phyloP scores from a whole-genome alignment of 2,888 invertebrate genomes.

The Napeogenes inachia region DNA sequence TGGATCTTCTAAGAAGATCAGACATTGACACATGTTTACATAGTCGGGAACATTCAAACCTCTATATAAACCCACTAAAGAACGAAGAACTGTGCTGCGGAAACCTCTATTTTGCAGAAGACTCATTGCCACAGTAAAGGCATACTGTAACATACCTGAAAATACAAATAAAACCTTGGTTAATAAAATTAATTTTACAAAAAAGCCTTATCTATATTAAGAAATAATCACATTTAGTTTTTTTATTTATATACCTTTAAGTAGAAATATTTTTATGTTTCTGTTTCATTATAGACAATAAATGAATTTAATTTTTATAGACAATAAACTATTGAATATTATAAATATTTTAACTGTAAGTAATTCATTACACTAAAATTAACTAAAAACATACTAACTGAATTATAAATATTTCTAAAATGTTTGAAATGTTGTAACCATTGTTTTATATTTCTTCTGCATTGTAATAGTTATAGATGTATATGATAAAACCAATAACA shows the following conservation, averaged over 20 bases:
- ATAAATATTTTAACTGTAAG: too few relatives aligned
- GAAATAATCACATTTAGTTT: too few relatives aligned
- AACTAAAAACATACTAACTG: too few relatives aligned
- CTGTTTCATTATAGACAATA: too few relatives aligned
- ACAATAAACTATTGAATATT: too few relatives aligned
- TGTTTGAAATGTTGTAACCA: background rate
- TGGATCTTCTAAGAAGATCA: constrained; percentile 97
- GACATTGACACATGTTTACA: constrained; percentile 98
- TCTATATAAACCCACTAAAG: constrained; percentile 92
- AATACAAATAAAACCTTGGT: constrained; percentile 21
- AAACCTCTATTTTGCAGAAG: constrained; percentile 96
- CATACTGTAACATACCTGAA: constrained; percentile 92
- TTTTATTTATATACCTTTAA: too few relatives aligned
- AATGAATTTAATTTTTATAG: too few relatives aligned
- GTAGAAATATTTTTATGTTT: background rate
- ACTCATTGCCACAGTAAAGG: constrained; percentile 97
- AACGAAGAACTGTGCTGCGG: constrained; percentile 91
- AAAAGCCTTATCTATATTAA: too few relatives aligned
- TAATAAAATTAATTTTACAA: background rate
- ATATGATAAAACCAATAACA: background rate
- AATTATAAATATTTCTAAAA: background rate
- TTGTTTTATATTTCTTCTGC: background rate
- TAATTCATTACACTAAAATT: too few relatives aligned
- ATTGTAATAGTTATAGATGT: background rate
- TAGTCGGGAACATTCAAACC: constrained; percentile 95